Percentiles rank a stretch among this genome's conserved stretches.
phyloP scores from a whole-genome alignment of 1,140 invertebrate species.

The Plutomurus gul region DNA sequence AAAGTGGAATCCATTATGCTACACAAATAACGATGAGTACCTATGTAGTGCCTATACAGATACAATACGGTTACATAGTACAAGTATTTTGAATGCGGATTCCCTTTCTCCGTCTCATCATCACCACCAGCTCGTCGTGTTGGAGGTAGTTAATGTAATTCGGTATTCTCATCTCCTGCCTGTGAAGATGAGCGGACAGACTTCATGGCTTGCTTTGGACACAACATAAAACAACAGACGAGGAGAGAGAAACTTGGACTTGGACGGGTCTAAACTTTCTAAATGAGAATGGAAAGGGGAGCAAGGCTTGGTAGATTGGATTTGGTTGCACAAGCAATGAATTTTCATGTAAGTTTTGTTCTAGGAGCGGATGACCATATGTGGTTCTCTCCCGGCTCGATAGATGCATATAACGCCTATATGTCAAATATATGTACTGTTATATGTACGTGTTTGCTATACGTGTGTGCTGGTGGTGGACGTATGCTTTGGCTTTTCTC shows the following conservation, averaged over 20 bases:
- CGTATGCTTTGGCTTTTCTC: constrained; percentile 1
- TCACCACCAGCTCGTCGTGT: neutral
- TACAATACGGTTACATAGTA: no score
- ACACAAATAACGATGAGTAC: no score
- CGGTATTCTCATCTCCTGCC: neutral
- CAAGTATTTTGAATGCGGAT: no score
- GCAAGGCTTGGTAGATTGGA: neutral
- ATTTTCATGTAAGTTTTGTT: constrained; percentile 25
- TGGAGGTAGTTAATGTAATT: neutral
- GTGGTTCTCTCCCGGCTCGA: constrained; percentile 16
- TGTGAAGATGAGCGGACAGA: neutral
- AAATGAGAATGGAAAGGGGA: neutral
- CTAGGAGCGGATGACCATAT: constrained; percentile 22
- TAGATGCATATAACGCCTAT: no score
- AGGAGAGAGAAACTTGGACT: neutral
- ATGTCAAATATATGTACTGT: no score
- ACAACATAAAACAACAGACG: neutral
- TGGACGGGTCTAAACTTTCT: neutral
- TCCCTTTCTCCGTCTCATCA: neutral
- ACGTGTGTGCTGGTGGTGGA: no score
- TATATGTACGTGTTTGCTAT: no score
- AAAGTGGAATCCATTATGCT: no score
- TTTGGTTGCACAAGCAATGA: constrained; percentile 4
- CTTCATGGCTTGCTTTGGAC: neutral
- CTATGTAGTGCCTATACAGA: no score